Evolutionary conservation across 2,797 vertebrate genomes (phyloP).

Genomic region (Tenualosa thibaudeaui): DNA sequence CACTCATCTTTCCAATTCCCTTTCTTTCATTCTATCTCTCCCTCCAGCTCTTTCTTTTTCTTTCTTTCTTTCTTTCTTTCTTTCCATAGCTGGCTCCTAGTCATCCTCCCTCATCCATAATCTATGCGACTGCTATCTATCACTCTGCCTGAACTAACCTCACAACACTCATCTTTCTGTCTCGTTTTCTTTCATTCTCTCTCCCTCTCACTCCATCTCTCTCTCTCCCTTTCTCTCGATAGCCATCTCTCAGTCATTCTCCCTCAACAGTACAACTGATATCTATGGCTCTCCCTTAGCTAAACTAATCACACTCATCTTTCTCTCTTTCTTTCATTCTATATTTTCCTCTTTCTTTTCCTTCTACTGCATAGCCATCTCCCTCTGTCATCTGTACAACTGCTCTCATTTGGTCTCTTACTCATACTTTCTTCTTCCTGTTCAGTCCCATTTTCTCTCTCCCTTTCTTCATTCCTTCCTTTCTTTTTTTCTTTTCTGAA

Average conservation of each 20-base stretch:
- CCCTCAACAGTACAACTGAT: not conserved
- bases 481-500: not conserved
- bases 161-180: not conserved
- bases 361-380: not conserved
- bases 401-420: not conserved
- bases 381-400: not conserved
- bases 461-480: not conserved
- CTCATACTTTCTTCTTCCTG: not conserved
- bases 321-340: not conserved
- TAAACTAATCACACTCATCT: not conserved
- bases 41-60: no score
- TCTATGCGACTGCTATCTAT: no score
- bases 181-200: constrained; percentile 24
- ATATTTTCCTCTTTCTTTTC: constrained; percentile 22
- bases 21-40: no score
- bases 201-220: constrained; percentile 26
- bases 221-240: not conserved
- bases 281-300: no score
- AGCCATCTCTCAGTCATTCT: not conserved
- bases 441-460: not conserved
- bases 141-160: no score
- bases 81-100: no score
- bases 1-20: no score
- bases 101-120: no score
- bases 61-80: no score